Evolutionary conservation across 2,113 vertebrate species (phyloP).

Genomic region (Coturnix japonica): DNA sequence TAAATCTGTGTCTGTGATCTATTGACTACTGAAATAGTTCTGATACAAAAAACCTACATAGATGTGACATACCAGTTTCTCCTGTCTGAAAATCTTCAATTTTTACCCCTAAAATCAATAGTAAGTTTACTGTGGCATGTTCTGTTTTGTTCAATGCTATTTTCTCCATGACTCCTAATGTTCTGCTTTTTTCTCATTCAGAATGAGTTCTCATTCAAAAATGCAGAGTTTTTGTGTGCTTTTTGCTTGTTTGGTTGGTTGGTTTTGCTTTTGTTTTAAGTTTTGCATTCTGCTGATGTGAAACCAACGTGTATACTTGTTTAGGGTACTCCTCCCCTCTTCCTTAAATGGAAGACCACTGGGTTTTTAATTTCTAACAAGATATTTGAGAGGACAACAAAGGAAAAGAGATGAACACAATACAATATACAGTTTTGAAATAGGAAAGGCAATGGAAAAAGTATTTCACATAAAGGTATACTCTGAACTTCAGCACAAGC

Average conservation of each 20-base stretch:
- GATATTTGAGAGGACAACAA: background rate
- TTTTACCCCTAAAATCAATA: background rate
- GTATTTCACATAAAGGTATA: background rate
- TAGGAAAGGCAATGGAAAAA: background rate
- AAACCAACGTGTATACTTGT: rapidly evolving
- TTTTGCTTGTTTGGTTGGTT: background rate
- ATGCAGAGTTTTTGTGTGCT: background rate
- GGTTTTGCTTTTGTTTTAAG: background rate
- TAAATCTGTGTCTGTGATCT: background rate
- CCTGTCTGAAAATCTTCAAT: background rate
- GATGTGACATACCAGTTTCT: background rate
- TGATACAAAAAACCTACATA: background rate
- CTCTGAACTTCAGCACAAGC: background rate
- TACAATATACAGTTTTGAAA: rapidly evolving
- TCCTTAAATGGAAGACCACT: background rate
- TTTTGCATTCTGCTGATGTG: background rate
- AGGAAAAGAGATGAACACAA: background rate
- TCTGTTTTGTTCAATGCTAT: background rate
- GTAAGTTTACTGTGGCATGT: background rate
- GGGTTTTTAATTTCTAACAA: background rate
- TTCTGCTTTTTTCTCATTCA: background rate
- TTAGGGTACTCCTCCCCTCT: background rate
- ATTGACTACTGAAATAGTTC: background rate
- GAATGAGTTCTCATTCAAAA: background rate
- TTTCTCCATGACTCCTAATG: background rate